Conservation (phyloP, 2,888 invertebrate species). For the Drosophila lacicola region DNA sequence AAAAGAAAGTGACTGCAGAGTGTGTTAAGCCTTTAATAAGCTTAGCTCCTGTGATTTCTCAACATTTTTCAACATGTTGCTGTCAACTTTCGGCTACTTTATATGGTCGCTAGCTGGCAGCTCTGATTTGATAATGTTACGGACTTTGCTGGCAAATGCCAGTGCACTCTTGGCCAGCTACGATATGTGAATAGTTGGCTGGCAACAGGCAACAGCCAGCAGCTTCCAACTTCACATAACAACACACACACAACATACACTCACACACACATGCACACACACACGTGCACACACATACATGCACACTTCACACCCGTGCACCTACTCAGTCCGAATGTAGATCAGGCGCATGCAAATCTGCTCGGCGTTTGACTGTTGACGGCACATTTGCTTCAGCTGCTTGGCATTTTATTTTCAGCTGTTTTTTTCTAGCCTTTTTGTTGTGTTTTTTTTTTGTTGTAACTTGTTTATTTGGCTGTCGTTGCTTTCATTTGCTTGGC, state of each 20-base stretch:
- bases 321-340: constrained; percentile 45
- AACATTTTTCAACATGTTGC: not conserved
- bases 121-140: constrained; percentile 36
- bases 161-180: constrained; percentile 31
- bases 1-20: not conserved
- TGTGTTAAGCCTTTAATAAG: not conserved
- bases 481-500: constrained; percentile 69
- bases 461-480: constrained; percentile 76
- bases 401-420: constrained; percentile 35
- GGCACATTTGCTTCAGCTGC: constrained; percentile 65
- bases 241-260: constrained; percentile 13
- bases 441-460: constrained; percentile 21
- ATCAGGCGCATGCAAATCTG: constrained; percentile 76
- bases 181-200: constrained; percentile 39
- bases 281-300: not conserved
- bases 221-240: constrained; percentile 20
- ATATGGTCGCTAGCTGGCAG: constrained; percentile 13
- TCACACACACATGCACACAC: not conserved
- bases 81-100: not conserved
- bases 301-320: not conserved
- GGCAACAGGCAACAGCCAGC: constrained; percentile 21
- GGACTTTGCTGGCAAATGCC: constrained; percentile 2
- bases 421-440: constrained; percentile 2
- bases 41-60: not conserved
- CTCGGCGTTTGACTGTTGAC: constrained; percentile 67